phyloP scores from a whole-genome alignment of 1,140 invertebrate species.

The Potamilus streckersoni region DNA sequence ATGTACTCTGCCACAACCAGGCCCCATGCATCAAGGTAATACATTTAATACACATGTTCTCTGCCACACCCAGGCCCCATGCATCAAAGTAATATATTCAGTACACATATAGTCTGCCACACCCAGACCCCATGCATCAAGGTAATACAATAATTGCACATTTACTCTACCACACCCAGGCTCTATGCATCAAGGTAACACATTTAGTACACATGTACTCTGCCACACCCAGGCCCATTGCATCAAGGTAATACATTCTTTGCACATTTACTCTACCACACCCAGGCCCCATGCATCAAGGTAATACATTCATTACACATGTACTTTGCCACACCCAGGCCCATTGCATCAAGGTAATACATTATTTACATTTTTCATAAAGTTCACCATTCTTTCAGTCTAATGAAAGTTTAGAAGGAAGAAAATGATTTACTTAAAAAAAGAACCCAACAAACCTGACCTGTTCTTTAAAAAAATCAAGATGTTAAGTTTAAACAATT shows the following conservation, averaged over 20 bases:
- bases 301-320: neutral
- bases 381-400: too few species aligned
- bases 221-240: constrained; percentile 50
- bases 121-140: too few species aligned
- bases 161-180: constrained; percentile 60
- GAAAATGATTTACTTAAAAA: too few species aligned
- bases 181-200: constrained; percentile 69
- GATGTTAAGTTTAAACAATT: too few species aligned
- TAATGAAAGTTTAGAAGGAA: too few species aligned
- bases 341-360: constrained; percentile 2
- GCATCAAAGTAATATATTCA: neutral
- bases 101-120: too few species aligned
- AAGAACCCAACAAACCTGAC: too few species aligned
- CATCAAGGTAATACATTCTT: neutral
- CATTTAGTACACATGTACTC: constrained; percentile 77
- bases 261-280: too few species aligned
- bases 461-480: too few species aligned
- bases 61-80: constrained; percentile 50
- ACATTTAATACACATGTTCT: constrained; percentile 79
- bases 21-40: too few species aligned
- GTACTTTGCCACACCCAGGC: constrained; percentile 14
- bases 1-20: constrained; percentile 4
- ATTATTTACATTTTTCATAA: too few species aligned
- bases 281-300: neutral
- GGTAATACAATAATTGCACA: constrained; percentile 87